Conservation (phyloP, 2,888 invertebrate species). For the Cantharis rustica region DNA sequence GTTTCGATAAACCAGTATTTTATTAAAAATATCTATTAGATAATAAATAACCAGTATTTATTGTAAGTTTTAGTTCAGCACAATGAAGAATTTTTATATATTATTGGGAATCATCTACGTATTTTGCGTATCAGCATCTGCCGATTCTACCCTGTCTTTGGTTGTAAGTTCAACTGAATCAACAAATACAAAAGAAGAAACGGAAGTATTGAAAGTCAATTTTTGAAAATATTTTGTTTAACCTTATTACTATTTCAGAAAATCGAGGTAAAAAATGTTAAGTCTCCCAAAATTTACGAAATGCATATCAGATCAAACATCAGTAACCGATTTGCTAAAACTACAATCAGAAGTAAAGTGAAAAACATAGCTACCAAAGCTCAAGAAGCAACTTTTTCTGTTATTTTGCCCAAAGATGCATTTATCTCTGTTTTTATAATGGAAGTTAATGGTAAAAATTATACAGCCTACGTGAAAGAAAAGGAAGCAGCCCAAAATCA, state of each 20-base stretch:
- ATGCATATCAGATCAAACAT: constrained; percentile 67
- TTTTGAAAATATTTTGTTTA: background rate
- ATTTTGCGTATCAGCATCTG: background rate
- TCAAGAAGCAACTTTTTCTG: constrained; percentile 68
- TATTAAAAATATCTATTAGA: no score
- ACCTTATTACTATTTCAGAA: background rate
- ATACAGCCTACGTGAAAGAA: constrained; percentile 68
- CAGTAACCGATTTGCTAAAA: constrained; percentile 68
- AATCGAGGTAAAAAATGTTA: background rate
- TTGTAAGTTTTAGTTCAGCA: background rate
- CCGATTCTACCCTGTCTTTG: background rate
- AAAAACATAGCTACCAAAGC: constrained; percentile 57
- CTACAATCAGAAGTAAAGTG: constrained; percentile 56
- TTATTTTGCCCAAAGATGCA: constrained; percentile 40
- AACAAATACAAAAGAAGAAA: background rate
- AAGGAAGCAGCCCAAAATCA: constrained; percentile 66
- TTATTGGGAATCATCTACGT: background rate
- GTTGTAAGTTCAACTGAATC: background rate
- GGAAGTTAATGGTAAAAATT: constrained; percentile 62
- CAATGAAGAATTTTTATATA: background rate
- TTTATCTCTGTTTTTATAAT: background rate
- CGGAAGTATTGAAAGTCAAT: background rate
- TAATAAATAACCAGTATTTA: background rate
- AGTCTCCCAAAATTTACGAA: constrained; percentile 59
- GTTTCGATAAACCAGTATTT: no score